phyloP scores from a whole-genome alignment of 2,888 invertebrate species.

The Acrocera orbiculus region DNA sequence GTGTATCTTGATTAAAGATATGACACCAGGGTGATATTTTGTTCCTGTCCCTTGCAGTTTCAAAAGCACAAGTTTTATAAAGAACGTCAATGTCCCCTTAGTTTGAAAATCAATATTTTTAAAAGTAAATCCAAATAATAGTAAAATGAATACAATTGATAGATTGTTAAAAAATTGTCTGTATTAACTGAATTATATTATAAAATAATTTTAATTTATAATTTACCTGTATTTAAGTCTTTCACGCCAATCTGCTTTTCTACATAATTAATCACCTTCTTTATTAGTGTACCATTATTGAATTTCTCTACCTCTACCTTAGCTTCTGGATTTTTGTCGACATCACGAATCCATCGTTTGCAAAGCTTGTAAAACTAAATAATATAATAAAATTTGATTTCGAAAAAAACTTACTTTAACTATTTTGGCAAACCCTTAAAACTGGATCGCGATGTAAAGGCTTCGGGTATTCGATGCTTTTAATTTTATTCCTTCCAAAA shows the following conservation, averaged over 20 bases:
- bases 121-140: conserved; percentile 3
- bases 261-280: conserved; percentile 33
- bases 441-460: conserved; percentile 46
- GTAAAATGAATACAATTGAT: too few species aligned
- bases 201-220: background rate
- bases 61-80: conserved; percentile 60
- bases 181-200: background rate
- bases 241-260: conserved; percentile 40
- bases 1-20: conserved; percentile 42
- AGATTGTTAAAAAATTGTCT: conserved; percentile 1
- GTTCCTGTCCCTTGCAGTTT: conserved; percentile 59
- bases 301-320: conserved; percentile 39
- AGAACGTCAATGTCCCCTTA: conserved; percentile 44
- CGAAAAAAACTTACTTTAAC: conserved; percentile 2
- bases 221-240: conserved; percentile 32
- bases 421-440: conserved; percentile 40
- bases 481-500: conserved; percentile 46
- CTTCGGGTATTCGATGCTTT: conserved; percentile 44
- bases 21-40: conserved; percentile 61
- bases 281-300: conserved; percentile 37
- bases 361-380: conserved; percentile 66
- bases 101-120: conserved; percentile 12
- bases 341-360: conserved; percentile 47
- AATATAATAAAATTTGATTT: conserved; percentile 4
- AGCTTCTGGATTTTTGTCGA: conserved; percentile 47